These are phyloP conservation scores for Porphyrio hochstetteri DNA, from an alignment of 2,113 vertebrate genomes.

Conservation along the genomic window DNA sequence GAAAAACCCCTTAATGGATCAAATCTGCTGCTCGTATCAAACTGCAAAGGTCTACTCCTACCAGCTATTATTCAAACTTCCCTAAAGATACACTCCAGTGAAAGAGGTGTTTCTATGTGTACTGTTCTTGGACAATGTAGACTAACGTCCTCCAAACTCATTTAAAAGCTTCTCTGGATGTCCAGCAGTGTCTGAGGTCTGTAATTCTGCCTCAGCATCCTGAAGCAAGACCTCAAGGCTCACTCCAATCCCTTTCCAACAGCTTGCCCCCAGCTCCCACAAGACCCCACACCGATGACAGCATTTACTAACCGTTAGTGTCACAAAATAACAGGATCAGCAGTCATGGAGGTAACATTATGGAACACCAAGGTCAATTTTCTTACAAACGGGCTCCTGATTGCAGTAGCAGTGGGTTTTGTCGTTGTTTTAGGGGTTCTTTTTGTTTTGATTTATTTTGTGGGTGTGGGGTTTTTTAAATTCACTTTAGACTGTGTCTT, in stretches of 20 bases:
- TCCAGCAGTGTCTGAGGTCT: background rate
- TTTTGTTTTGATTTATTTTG: background rate
- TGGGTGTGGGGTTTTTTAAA: background rate
- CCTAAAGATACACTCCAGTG: background rate
- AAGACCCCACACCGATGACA: too few species aligned
- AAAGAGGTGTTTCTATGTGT: background rate
- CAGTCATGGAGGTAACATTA: background rate
- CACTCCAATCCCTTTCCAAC: accelerated
- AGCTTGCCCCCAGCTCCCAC: background rate
- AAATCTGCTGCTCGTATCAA: background rate
- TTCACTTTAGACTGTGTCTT: background rate
- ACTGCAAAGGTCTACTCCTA: background rate
- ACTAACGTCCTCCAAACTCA: background rate
- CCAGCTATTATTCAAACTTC: background rate
- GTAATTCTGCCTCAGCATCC: background rate
- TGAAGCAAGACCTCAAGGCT: background rate
- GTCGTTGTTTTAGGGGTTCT: too few species aligned
- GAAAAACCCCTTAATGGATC: background rate
- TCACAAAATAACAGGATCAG: background rate
- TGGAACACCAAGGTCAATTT: background rate
- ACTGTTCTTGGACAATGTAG: background rate
- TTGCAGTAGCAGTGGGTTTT: background rate
- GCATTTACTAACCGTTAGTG: background rate
- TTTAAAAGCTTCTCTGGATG: background rate
- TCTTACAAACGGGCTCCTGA: background rate